Evolutionary conservation across 2,797 vertebrate genomes (phyloP).

Genomic region (Squalus acanthias): DNA sequence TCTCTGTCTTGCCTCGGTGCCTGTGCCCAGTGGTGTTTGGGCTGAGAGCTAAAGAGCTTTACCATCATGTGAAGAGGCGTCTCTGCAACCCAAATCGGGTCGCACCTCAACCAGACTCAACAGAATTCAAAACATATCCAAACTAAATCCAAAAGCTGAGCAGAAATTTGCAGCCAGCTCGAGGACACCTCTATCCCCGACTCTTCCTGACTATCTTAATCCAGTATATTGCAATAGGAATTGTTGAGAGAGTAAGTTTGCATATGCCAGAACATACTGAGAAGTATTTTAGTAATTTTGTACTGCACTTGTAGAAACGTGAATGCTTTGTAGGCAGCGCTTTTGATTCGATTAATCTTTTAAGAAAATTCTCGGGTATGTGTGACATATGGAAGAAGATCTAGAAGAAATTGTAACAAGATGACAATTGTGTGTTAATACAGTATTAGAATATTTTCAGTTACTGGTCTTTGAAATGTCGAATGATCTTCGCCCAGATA

Average conservation of each 20-base stretch:
- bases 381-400: background rate
- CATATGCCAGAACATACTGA: background rate
- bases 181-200: background rate
- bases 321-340: background rate
- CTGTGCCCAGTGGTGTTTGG: slow-evolving; percentile 6
- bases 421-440: background rate
- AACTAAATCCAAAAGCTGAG: background rate
- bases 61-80: background rate
- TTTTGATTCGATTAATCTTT: background rate
- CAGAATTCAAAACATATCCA: background rate
- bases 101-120: background rate
- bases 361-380: background rate
- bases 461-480: background rate
- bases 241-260: background rate
- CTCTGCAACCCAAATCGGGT: background rate
- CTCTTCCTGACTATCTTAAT: background rate
- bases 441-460: background rate
- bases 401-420: background rate
- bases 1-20: background rate
- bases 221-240: background rate
- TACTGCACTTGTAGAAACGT: background rate
- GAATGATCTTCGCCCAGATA: background rate
- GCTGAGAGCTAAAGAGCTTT: background rate
- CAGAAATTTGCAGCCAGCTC: background rate
- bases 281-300: background rate